Conservation (phyloP, 37 sponge, comb jelly and placozoan species). For the Mnemiopsis leidyi region DNA sequence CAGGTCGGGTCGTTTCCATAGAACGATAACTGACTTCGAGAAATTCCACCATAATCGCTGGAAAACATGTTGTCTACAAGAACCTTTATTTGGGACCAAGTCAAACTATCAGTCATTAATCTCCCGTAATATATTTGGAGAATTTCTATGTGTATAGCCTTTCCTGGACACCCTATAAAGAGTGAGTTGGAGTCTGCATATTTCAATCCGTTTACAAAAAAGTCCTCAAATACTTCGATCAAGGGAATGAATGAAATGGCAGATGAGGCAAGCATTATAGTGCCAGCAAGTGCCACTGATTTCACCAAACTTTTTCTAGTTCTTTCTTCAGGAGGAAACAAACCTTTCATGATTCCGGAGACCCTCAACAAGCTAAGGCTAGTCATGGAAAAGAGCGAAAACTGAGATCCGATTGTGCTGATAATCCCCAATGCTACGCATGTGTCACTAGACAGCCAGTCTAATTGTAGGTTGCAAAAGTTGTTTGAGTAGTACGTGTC, state of each 20-base stretch:
- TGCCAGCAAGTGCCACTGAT: not conserved
- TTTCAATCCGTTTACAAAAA: not conserved
- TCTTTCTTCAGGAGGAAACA: not conserved
- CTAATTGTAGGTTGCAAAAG: not conserved
- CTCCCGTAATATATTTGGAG: not conserved
- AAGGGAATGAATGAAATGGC: not conserved
- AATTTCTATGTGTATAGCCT: not conserved
- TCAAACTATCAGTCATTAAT: not conserved
- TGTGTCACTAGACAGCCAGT: not conserved
- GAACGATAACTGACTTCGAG: not conserved
- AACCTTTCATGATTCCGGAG: not conserved
- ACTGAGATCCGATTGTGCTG: not conserved
- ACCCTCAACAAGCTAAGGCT: not conserved
- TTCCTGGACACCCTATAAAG: not conserved
- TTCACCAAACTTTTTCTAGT: not conserved
- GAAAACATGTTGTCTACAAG: not conserved
- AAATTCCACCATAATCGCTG: not conserved
- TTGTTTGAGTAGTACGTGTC: not conserved
- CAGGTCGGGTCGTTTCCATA: not conserved
- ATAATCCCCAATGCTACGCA: not conserved
- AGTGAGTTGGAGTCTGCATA: not conserved
- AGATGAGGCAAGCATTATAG: not conserved
- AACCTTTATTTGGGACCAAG: not conserved
- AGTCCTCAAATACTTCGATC: not conserved
- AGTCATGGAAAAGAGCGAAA: slow-evolving; percentile 13